These are phyloP conservation scores for Cephalopterus ornatus DNA, from an alignment of 2,113 vertebrate genomes.

Conservation along the genomic window DNA sequence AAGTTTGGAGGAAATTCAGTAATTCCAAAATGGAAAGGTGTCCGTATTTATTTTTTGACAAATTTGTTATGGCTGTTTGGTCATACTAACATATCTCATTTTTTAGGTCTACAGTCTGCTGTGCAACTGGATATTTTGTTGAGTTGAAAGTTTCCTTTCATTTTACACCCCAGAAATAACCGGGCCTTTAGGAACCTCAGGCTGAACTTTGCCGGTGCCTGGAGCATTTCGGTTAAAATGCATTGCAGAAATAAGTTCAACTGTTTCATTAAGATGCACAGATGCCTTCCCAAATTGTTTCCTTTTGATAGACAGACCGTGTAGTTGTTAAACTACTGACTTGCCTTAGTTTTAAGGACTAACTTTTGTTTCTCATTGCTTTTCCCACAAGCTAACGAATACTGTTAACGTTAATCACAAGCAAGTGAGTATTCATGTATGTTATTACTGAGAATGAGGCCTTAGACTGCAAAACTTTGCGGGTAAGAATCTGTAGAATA, in stretches of 20 bases:
- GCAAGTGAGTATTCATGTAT: not conserved
- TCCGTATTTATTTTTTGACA: not conserved
- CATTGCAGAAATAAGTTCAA: not conserved
- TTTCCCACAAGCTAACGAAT: not conserved
- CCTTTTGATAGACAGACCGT: rapidly evolving
- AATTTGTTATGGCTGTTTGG: not conserved
- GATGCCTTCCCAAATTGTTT: not conserved
- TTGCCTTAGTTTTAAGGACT: not conserved
- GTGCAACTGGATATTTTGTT: not conserved
- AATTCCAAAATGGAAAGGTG: not conserved
- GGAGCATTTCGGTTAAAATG: not conserved
- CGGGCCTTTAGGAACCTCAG: not conserved
- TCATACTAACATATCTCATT: not conserved
- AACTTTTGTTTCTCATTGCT: not conserved
- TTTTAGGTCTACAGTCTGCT: not conserved
- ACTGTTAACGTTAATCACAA: not conserved
- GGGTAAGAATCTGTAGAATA: not conserved
- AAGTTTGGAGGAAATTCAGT: not conserved
- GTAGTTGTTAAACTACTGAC: not conserved
- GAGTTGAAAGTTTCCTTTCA: not conserved
- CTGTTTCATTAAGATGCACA: not conserved
- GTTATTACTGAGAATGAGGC: not conserved
- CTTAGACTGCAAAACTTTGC: not conserved
- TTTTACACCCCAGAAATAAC: not conserved
- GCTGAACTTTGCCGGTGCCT: not conserved